Evolutionary conservation across 2,797 vertebrate species (phyloP).

Genomic region (Sternarchorhynchus goeldii): DNA sequence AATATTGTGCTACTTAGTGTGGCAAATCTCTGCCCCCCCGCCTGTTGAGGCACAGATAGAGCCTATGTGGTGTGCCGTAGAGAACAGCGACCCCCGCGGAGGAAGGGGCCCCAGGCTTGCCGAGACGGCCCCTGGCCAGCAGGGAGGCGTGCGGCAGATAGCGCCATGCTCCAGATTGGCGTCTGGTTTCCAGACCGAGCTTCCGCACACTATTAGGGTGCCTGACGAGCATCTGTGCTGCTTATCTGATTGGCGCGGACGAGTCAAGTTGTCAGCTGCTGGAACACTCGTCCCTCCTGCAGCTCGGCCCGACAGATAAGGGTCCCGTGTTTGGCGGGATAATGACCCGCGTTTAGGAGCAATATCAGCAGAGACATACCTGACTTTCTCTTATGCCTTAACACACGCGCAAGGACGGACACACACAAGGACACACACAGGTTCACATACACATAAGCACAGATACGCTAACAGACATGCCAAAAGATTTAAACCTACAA

Average conservation of each 20-base stretch:
- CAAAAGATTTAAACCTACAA: not conserved
- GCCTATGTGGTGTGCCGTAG: conserved; percentile 46
- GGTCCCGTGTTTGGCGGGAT: conserved; percentile 71
- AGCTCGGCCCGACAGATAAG: conserved; percentile 53
- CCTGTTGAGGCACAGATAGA: conserved; percentile 59
- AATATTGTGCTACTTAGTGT: conserved; percentile 67
- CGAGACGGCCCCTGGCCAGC: conserved; percentile 27
- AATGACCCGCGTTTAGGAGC: conserved; percentile 76
- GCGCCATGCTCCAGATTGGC: conserved; percentile 66
- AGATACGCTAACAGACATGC: not conserved
- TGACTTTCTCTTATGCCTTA: conserved; percentile 68
- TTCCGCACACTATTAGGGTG: conserved; percentile 62
- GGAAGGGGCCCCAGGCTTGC: conserved; percentile 38
- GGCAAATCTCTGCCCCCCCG: conserved; percentile 59
- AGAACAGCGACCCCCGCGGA: conserved; percentile 35
- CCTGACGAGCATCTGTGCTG: conserved; percentile 68
- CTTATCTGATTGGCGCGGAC: conserved; percentile 73
- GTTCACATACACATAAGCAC: conserved; percentile 20
- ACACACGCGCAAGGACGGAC: conserved; percentile 25
- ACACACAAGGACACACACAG: conserved; percentile 5
- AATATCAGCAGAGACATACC: conserved; percentile 71
- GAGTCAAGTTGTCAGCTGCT: conserved; percentile 70
- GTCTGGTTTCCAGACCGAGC: conserved; percentile 69
- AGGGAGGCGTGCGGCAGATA: conserved; percentile 54
- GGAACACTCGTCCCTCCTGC: conserved; percentile 41